Conservation (phyloP, 1,140 invertebrate species). For the Eriosoma lanigerum region DNA sequence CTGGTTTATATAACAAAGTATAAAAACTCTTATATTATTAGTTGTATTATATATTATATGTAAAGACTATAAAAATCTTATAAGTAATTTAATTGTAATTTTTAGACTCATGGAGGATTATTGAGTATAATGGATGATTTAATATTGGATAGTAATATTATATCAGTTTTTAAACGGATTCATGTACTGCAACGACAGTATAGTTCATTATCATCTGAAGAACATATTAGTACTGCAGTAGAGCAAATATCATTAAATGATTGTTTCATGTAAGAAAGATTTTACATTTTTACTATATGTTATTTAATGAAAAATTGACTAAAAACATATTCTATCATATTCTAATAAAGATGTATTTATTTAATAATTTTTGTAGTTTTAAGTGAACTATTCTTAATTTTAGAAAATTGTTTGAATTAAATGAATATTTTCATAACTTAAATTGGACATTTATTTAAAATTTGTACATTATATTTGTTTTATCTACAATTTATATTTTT, state of each 20-base stretch:
- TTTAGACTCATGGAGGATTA: conserved; percentile 27
- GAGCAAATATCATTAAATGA: conserved; percentile 58
- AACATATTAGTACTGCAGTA: conserved; percentile 4
- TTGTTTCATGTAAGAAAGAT: conserved; percentile 61
- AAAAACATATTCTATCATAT: too few species aligned
- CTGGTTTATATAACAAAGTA: too few species aligned
- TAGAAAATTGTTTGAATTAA: not conserved
- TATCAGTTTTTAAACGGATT: conserved; percentile 28
- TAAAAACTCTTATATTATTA: too few species aligned
- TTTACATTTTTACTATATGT: not conserved
- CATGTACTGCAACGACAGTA: conserved; percentile 13
- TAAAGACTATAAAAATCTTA: too few species aligned
- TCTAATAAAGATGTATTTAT: too few species aligned
- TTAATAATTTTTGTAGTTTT: too few species aligned
- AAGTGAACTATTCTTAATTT: too few species aligned
- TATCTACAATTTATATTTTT: too few species aligned
- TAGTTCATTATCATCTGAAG: conserved; percentile 12
- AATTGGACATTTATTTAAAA: not conserved
- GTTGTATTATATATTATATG: too few species aligned
- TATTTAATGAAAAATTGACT: too few species aligned
- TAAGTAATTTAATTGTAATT: not conserved
- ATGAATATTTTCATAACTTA: not conserved
- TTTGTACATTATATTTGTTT: too few species aligned
- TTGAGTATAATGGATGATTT: conserved; percentile 46
- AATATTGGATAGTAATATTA: conserved; percentile 25